Percentiles rank a stretch among this genome's conserved stretches.
Conservation (phyloP, 2,888 invertebrate species). For the Micoletzkya japonica region DNA sequence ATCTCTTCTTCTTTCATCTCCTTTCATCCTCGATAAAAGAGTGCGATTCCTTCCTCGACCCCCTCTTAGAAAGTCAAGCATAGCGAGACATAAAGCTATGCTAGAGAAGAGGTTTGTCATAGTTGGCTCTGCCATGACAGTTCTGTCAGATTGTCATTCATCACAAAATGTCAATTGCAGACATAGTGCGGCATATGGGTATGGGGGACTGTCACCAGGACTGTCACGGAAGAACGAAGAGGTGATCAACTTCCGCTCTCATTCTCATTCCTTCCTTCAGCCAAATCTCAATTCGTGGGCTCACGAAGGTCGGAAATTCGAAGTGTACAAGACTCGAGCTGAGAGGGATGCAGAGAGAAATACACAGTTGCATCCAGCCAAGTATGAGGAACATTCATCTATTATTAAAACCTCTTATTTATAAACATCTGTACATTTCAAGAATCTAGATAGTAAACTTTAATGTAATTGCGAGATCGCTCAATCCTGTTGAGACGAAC, state of each 20-base stretch:
- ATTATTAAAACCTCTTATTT: too few relatives aligned
- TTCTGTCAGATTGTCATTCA: not conserved
- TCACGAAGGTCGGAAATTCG: conserved; percentile 38
- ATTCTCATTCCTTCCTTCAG: conserved; percentile 29
- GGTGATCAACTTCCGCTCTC: conserved; percentile 27
- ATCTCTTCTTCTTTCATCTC: not conserved
- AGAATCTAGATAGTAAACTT: too few relatives aligned
- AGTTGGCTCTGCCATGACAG: too few relatives aligned
- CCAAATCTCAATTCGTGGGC: conserved; percentile 46
- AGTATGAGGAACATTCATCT: not conserved
- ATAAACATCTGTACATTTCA: too few relatives aligned
- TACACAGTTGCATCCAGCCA: conserved; percentile 33
- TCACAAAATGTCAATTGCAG: not conserved
- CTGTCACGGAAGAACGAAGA: conserved; percentile 47
- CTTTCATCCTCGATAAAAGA: not conserved
- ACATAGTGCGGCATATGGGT: conserved; percentile 4
- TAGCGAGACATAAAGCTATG: not conserved
- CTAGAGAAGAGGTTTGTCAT: not conserved
- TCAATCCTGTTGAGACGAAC: too few relatives aligned
- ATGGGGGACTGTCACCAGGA: conserved; percentile 39
- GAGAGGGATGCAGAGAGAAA: conserved; percentile 58
- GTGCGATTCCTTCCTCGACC: not conserved
- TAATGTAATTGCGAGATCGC: too few relatives aligned
- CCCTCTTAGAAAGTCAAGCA: not conserved
- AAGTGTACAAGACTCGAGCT: conserved; percentile 59